A percentile compares a stretch with the other conserved stretches of the same genome.
Conservation (phyloP, 2,888 invertebrate genomes). For the Parapristionchus giblindavisi region DNA sequence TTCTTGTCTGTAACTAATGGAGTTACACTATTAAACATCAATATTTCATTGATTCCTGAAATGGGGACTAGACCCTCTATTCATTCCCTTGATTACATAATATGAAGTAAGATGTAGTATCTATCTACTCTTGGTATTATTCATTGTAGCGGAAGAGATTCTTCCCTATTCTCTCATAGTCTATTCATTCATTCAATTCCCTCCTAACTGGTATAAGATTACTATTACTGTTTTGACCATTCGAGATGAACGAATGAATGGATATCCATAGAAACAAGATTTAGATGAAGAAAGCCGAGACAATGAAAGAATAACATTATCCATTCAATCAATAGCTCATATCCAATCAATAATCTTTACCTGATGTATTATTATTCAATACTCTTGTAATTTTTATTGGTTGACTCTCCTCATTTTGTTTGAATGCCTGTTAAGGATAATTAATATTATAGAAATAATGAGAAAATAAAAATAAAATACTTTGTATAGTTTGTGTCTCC, state of each 20-base stretch:
- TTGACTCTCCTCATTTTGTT: slow-evolving; percentile 7
- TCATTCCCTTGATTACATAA: too few relatives aligned
- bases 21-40: slow-evolving; percentile 42
- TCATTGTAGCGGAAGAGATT: too few relatives aligned
- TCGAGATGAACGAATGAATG: background rate
- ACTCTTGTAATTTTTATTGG: slow-evolving; percentile 2
- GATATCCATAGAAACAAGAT: background rate
- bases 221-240: too few relatives aligned
- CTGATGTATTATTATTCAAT: slow-evolving; percentile 6
- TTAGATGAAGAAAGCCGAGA: background rate
- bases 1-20: slow-evolving; percentile 50
- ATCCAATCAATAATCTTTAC: background rate
- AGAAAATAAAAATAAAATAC: slow-evolving; percentile 40
- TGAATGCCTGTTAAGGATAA: slow-evolving; percentile 17
- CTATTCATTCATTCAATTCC: too few relatives aligned
- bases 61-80: too few relatives aligned
- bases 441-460: background rate
- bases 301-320: background rate
- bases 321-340: background rate
- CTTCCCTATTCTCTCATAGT: too few relatives aligned
- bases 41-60: slow-evolving; percentile 22
- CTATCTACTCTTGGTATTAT: too few relatives aligned
- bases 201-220: too few relatives aligned
- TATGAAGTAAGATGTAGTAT: too few relatives aligned
- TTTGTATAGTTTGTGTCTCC: slow-evolving; percentile 61